Evolutionary conservation across 2,888 invertebrate species (phyloP), one percentile per base, ranked within the genome.

Genomic region (Syrphus vitripennis): DNA sequence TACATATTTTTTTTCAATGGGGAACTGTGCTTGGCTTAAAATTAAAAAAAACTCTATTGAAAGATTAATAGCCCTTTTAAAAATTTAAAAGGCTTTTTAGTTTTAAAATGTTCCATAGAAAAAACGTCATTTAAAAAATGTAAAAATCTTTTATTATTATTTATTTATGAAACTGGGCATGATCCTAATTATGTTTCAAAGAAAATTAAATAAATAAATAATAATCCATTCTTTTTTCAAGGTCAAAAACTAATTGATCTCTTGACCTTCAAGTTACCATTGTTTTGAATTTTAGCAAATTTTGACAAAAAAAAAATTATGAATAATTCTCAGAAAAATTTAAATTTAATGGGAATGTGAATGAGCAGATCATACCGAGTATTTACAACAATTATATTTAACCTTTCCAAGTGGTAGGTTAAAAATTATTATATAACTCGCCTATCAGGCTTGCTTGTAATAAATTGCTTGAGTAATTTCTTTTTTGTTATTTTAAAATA

Each of bases 231-330:
- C n/a, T n/a, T n/a, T n/a, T n/a, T n/a, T 29, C 19, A 19, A 19
- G 21, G 10, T 26, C 16, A 5, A 12, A 21, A 59, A 19, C 16
- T 34, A 10, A n/a, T 19, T 34, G 4, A n/a, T 19, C 9, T 34
- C 34, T 16, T 59, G 59, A 77, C 82, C 76, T 83, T 83, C 71
- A 83, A 83, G 77, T 83, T 83, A 16, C 24, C 59, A n/a, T n/a
- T n/a, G n/a, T n/a, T n/a, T 57, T 19, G 3, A 50, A n/a, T n/a
- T 71, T 14, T 50, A 31, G 5, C 5, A 69, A 70, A 71, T 76
- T 75, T 4, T n/a, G 24, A 57, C n/a, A 26, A 53, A 61, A 16
- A 21, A 53, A 53, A 70, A 53, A 21, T 21, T 21, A 26, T 45
- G 10, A 53, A 71, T 12, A 65, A 34, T 10, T 67, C 57, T n/a